phyloP scores from a whole-genome alignment of 2,888 invertebrate species.

The Tricholauxania praeusta region DNA sequence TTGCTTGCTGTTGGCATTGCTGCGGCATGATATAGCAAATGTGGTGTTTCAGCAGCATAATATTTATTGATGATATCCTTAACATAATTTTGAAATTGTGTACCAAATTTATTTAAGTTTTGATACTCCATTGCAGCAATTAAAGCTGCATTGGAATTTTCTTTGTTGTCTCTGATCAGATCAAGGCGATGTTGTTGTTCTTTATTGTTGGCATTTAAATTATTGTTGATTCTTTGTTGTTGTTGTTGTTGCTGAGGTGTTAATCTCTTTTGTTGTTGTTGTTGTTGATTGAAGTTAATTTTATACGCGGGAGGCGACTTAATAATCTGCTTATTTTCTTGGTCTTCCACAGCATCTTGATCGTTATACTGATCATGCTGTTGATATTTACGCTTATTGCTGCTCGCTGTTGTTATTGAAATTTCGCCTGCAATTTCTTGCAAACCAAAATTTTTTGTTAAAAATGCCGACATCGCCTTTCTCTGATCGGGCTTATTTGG shows the following conservation, averaged over 20 bases:
- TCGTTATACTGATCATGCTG: slow-evolving; percentile 34
- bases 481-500: slow-evolving; percentile 51
- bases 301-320: slow-evolving; percentile 69
- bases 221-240: slow-evolving; percentile 47
- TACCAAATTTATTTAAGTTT: slow-evolving; percentile 65
- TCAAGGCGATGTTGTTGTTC: slow-evolving; percentile 58
- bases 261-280: slow-evolving; percentile 47
- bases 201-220: slow-evolving; percentile 44
- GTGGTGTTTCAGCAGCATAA: slow-evolving; percentile 65
- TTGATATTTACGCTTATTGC: slow-evolving; percentile 54
- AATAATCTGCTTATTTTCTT: slow-evolving; percentile 67
- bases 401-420: slow-evolving; percentile 53
- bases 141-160: slow-evolving; percentile 55
- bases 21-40: slow-evolving; percentile 43
- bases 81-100: slow-evolving; percentile 67
- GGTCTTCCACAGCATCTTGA: slow-evolving; percentile 56
- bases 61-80: slow-evolving; percentile 67
- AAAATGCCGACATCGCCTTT: slow-evolving; percentile 64
- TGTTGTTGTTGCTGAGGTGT: slow-evolving; percentile 50
- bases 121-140: slow-evolving; percentile 66
- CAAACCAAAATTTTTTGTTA: slow-evolving; percentile 55
- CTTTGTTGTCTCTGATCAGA: slow-evolving; percentile 47
- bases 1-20: slow-evolving; percentile 56
- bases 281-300: slow-evolving; percentile 55
- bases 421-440: slow-evolving; percentile 50